These are phyloP conservation scores for Unio delphinus DNA, from an alignment of 2,888 invertebrate species.

Conservation along the genomic window DNA sequence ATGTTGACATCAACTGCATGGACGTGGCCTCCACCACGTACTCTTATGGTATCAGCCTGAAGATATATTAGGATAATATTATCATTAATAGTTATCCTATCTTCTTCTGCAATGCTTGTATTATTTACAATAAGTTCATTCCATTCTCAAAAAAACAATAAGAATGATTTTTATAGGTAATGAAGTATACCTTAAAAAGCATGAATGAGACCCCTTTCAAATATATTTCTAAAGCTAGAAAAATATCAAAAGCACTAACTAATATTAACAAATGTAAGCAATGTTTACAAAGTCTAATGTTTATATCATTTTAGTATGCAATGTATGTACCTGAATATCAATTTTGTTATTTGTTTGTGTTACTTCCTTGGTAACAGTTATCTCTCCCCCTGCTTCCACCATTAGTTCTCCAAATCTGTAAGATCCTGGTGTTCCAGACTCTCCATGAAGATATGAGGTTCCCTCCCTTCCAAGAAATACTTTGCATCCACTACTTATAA, in stretches of 20 bases:
- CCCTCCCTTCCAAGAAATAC: constrained; percentile 43
- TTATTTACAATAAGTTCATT: too few relatives aligned
- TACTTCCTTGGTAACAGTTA: constrained; percentile 44
- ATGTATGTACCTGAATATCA: constrained; percentile 27
- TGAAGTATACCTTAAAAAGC: too few relatives aligned
- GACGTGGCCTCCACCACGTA: constrained; percentile 50
- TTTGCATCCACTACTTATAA: constrained; percentile 44
- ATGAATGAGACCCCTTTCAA: too few relatives aligned
- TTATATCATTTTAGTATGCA: background rate
- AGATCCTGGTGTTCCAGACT: constrained; percentile 20
- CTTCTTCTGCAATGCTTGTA: too few relatives aligned
- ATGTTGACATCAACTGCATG: constrained; percentile 49
- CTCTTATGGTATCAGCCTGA: constrained; percentile 40
- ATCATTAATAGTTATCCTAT: too few relatives aligned
- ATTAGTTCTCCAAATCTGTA: constrained; percentile 39
- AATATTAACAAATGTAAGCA: too few relatives aligned
- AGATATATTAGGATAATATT: too few relatives aligned
- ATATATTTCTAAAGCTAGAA: too few relatives aligned
- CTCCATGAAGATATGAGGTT: constrained; percentile 23
- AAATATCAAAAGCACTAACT: too few relatives aligned
- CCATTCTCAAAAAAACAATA: too few relatives aligned
- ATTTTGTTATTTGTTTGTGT: constrained; percentile 27
- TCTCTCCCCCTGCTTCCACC: constrained; percentile 50
- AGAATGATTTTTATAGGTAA: too few relatives aligned
- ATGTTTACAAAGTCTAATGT: background rate